Conservation (phyloP, 2,888 invertebrate genomes). For the Hirtodrosophila duncani region DNA sequence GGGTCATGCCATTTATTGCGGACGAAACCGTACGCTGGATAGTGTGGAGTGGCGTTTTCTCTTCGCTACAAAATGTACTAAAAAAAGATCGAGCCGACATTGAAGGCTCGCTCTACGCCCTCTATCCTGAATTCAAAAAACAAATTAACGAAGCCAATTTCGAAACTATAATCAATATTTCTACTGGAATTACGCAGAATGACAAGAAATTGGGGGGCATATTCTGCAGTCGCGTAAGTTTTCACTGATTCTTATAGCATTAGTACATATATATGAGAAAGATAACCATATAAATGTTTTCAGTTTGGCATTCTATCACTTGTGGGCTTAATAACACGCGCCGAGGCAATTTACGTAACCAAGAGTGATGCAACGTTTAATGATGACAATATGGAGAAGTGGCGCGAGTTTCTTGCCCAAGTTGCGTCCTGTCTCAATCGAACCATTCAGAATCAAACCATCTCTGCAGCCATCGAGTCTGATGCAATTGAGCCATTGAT, state of each 20-base stretch:
- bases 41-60: constrained; percentile 77
- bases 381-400: constrained; percentile 63
- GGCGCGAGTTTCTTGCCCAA: constrained; percentile 75
- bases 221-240: constrained; percentile 77
- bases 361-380: constrained; percentile 57
- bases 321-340: constrained; percentile 74
- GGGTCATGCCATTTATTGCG: constrained; percentile 81
- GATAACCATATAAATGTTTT: not conserved
- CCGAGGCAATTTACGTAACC: constrained; percentile 74
- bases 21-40: constrained; percentile 75
- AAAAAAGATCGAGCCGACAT: constrained; percentile 78
- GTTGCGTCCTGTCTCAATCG: constrained; percentile 76
- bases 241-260: too few relatives aligned
- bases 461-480: constrained; percentile 77
- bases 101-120: constrained; percentile 74
- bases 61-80: constrained; percentile 74
- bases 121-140: constrained; percentile 77
- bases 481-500: constrained; percentile 77
- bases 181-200: constrained; percentile 70
- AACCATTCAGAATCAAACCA: constrained; percentile 76
- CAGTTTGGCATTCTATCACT: constrained; percentile 78
- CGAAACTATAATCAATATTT: constrained; percentile 72
- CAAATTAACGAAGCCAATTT: constrained; percentile 76
- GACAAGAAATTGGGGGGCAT: constrained; percentile 76
- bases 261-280: not conserved